Conservation (phyloP, 2,888 invertebrate genomes). For the Caenorhabditis wallacei region DNA sequence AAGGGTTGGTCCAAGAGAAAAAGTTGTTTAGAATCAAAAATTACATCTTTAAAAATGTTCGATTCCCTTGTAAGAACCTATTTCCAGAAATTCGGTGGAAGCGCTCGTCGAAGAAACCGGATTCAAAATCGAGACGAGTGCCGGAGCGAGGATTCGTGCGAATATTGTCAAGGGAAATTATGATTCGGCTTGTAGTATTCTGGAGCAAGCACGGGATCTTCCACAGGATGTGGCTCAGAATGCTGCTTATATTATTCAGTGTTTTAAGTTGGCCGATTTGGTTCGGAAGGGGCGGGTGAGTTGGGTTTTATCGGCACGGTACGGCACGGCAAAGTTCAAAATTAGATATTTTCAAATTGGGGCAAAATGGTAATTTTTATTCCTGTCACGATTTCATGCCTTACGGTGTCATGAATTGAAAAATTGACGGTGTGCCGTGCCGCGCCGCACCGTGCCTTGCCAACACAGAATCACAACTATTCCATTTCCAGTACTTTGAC, state of each 20-base stretch:
- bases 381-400: too few relatives aligned
- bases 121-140: constrained; percentile 76
- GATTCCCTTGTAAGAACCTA: too few relatives aligned
- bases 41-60: too few relatives aligned
- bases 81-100: constrained; percentile 77
- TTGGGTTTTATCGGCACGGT: neutral
- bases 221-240: constrained; percentile 2
- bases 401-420: too few relatives aligned
- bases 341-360: too few relatives aligned
- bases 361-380: too few relatives aligned
- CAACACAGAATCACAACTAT: too few relatives aligned
- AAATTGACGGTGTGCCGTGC: too few relatives aligned
- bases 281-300: constrained; percentile 28
- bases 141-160: constrained; percentile 70
- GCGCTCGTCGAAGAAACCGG: constrained; percentile 79
- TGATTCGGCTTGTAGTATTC: constrained; percentile 67
- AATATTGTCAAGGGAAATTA: constrained; percentile 70
- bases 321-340: too few relatives aligned
- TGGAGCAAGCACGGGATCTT: constrained; percentile 60
- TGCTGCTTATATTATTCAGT: constrained; percentile 40
- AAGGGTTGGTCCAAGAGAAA: too few relatives aligned
- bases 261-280: constrained; percentile 55
- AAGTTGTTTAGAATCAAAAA: too few relatives aligned
- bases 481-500: constrained; percentile 53
- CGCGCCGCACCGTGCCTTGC: too few relatives aligned